Percentiles rank a stretch among this genome's conserved stretches.
phyloP scores from a whole-genome alignment of 2,888 invertebrate genomes.

The Germaria angustata region DNA sequence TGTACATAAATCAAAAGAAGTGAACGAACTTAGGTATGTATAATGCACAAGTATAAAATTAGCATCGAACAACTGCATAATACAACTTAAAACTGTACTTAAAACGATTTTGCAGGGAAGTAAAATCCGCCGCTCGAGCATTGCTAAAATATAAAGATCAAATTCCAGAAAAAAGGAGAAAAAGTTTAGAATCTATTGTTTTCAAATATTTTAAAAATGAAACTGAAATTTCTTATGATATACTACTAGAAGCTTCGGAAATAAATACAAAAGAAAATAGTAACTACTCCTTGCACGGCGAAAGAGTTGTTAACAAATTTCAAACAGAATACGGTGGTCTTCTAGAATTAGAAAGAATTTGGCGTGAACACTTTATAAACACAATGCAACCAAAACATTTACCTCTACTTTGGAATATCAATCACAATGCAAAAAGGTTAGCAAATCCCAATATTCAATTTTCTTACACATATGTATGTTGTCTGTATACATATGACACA shows the following conservation, averaged over 20 bases:
- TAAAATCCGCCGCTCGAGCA: conserved; percentile 84
- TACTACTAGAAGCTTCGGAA: conserved; percentile 81
- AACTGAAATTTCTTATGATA: conserved; percentile 80
- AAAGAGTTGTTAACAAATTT: conserved; percentile 83
- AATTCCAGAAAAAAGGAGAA: conserved; percentile 81
- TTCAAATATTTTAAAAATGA: conserved; percentile 81
- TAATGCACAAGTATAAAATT: background rate
- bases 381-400: conserved; percentile 86
- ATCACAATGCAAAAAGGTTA: conserved; percentile 85
- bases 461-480: background rate
- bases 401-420: conserved; percentile 88
- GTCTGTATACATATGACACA: no score
- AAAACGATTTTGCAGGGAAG: conserved; percentile 77
- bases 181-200: conserved; percentile 81
- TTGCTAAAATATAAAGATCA: conserved; percentile 80
- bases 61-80: background rate
- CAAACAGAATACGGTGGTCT: conserved; percentile 82
- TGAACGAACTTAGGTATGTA: conserved; percentile 75
- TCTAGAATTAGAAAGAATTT: conserved; percentile 85
- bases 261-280: conserved; percentile 80
- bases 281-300: conserved; percentile 82
- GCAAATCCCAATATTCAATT: background rate
- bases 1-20: conserved; percentile 77
- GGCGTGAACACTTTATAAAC: conserved; percentile 88
- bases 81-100: background rate